phyloP scores from a whole-genome alignment of 2,888 invertebrate species.

The Dendrolimus pini region DNA sequence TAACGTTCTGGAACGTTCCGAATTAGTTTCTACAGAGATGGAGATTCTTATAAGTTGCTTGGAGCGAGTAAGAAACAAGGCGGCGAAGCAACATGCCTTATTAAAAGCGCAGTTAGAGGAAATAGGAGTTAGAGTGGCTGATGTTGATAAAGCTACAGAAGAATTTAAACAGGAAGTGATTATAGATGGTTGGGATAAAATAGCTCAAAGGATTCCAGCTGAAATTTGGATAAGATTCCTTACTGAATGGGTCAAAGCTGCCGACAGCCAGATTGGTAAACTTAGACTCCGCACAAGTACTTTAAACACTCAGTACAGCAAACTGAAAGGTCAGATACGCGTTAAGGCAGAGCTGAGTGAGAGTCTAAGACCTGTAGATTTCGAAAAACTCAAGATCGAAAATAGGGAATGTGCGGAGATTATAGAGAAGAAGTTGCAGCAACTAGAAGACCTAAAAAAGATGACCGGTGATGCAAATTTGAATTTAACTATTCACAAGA shows the following conservation, averaged over 20 bases:
- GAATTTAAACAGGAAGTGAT: constrained; percentile 72
- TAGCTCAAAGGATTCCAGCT: constrained; percentile 79
- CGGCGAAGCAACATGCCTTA: constrained; percentile 48
- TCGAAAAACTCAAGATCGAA: constrained; percentile 79
- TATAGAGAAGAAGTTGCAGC: constrained; percentile 73
- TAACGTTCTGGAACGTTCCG: constrained; percentile 68
- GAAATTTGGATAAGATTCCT: constrained; percentile 78
- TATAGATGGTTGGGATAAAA: constrained; percentile 68
- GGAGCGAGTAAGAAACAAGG: constrained; percentile 36
- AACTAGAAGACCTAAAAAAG: constrained; percentile 74
- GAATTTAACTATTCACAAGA: constrained; percentile 72
- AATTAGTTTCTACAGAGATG: constrained; percentile 67
- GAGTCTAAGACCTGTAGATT: constrained; percentile 77
- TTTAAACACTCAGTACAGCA: constrained; percentile 68
- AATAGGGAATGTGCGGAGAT: constrained; percentile 66
- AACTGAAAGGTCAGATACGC: constrained; percentile 70
- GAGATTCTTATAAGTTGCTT: constrained; percentile 51
- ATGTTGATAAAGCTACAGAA: constrained; percentile 61
- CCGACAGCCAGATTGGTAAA: constrained; percentile 75
- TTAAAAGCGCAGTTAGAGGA: constrained; percentile 76
- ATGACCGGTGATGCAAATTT: constrained; percentile 77
- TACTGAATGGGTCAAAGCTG: constrained; percentile 77
- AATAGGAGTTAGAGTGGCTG: constrained; percentile 62
- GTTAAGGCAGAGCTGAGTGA: constrained; percentile 77
- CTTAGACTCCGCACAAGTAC: constrained; percentile 75